Evolutionary conservation across 2,888 invertebrate genomes (phyloP).

Genomic region (Mythimna ferrago): DNA sequence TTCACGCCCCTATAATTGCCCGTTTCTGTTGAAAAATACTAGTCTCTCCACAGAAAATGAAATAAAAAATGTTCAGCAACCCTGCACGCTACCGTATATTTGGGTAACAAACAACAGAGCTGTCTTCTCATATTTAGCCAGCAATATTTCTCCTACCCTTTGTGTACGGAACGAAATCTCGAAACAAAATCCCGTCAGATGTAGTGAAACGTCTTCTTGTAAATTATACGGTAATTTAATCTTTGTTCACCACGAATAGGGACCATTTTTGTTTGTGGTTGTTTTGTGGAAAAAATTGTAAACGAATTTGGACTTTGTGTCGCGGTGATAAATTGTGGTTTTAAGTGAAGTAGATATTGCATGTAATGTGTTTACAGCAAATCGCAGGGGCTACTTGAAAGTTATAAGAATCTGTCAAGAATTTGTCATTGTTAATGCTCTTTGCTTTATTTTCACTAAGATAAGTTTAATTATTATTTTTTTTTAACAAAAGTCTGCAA

Average conservation of each 20-base stretch:
- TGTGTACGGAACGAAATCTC: constrained; percentile 73
- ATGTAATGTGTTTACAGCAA: constrained; percentile 52
- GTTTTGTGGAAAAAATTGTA: neutral
- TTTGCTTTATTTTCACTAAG: constrained; percentile 38
- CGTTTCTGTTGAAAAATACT: constrained; percentile 18
- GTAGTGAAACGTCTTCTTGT: constrained; percentile 62
- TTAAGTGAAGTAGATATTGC: constrained; percentile 13
- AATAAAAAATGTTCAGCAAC: constrained; percentile 37
- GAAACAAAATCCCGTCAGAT: constrained; percentile 71
- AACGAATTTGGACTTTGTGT: constrained; percentile 31
- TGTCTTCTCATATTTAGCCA: constrained; percentile 75
- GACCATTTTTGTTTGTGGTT: constrained; percentile 32
- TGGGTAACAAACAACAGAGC: constrained; percentile 72
- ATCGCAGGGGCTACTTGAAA: constrained; percentile 64
- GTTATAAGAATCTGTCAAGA: constrained; percentile 56
- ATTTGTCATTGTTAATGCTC: constrained; percentile 55
- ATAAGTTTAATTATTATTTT: neutral
- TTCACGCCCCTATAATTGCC: neutral
- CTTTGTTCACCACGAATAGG: constrained; percentile 36
- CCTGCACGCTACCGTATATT: constrained; percentile 69
- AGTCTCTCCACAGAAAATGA: constrained; percentile 18
- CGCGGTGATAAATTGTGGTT: neutral
- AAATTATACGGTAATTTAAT: constrained; percentile 54
- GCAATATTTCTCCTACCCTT: constrained; percentile 78
- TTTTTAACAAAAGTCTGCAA: neutral